These are phyloP conservation scores for Boloria selene DNA, from an alignment of 2,888 invertebrate species.

Conservation along the genomic window DNA sequence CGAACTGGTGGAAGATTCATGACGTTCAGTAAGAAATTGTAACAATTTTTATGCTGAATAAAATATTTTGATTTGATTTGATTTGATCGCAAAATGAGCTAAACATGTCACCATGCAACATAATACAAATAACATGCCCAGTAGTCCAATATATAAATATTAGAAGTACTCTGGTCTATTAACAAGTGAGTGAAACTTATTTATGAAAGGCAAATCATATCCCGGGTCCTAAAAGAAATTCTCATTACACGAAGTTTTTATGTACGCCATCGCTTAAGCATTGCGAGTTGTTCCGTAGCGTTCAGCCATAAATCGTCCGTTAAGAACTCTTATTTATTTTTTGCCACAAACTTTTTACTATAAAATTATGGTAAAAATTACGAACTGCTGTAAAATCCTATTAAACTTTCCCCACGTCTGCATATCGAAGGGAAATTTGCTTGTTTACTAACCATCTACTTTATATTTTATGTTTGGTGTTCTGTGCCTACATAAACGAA, in stretches of 20 bases:
- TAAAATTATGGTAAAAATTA: constrained; percentile 35
- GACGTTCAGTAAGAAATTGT: no score
- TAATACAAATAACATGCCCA: no score
- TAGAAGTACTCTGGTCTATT: background rate
- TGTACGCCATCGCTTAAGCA: constrained; percentile 34
- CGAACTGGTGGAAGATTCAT: no score
- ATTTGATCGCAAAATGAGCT: no score
- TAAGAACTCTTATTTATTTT: constrained; percentile 34
- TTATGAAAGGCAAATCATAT: constrained; percentile 36
- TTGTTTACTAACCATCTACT: no score
- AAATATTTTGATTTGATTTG: no score
- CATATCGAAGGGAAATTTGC: constrained; percentile 7
- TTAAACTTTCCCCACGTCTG: constrained; percentile 27
- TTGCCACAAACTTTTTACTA: constrained; percentile 33
- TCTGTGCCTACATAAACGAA: no score
- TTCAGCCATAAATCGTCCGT: constrained; percentile 28
- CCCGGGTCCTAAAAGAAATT: constrained; percentile 33
- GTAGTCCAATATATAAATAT: no score
- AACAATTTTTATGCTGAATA: no score
- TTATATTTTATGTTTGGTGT: no score
- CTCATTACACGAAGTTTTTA: constrained; percentile 36
- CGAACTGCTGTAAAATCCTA: constrained; percentile 34
- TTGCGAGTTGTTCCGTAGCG: constrained; percentile 18
- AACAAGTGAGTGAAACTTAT: constrained; percentile 19
- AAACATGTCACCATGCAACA: no score